Evolutionary conservation across 2,888 invertebrate species (phyloP).

Genomic region (Perizoma flavofasciatum): DNA sequence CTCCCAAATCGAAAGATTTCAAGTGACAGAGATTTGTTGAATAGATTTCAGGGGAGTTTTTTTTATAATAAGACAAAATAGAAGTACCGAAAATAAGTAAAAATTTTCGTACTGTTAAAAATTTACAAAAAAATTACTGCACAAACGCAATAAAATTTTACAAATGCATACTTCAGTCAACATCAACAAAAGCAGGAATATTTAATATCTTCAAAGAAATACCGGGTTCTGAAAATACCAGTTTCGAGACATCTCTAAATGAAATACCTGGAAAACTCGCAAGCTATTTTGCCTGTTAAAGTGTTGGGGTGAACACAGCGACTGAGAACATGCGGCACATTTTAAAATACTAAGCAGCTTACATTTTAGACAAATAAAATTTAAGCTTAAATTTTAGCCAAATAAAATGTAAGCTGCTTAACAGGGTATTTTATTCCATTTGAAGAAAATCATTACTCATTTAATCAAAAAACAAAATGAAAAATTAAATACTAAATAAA

Average conservation of each 20-base stretch:
- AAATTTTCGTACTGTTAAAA: background rate
- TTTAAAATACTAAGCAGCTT: too few species aligned
- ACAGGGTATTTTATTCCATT: too few species aligned
- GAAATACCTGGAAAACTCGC: slow-evolving; percentile 41
- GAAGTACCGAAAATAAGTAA: background rate
- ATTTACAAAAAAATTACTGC: background rate
- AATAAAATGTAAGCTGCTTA: too few species aligned
- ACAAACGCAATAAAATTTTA: slow-evolving; percentile 12
- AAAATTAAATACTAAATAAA: too few species aligned
- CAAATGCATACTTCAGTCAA: slow-evolving; percentile 11
- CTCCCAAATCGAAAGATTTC: too few species aligned
- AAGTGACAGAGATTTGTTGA: too few species aligned
- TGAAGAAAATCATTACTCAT: too few species aligned
- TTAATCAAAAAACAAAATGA: too few species aligned
- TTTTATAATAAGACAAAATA: too few species aligned
- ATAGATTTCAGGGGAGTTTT: too few species aligned
- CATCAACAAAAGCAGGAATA: slow-evolving; percentile 6
- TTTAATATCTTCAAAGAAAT: slow-evolving; percentile 5
- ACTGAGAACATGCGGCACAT: slow-evolving; percentile 12
- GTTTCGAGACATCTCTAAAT: slow-evolving; percentile 44
- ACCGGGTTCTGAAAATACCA: slow-evolving; percentile 1
- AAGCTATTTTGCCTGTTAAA: slow-evolving; percentile 57
- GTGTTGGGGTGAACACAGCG: slow-evolving; percentile 29
- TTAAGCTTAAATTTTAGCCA: too few species aligned
- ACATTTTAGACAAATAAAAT: too few species aligned